A percentile compares a stretch with the other conserved stretches of the same genome.
These are phyloP conservation scores for Erpetoichthys calabaricus DNA, from an alignment of 2,797 vertebrate genomes.

Conservation along the genomic window DNA sequence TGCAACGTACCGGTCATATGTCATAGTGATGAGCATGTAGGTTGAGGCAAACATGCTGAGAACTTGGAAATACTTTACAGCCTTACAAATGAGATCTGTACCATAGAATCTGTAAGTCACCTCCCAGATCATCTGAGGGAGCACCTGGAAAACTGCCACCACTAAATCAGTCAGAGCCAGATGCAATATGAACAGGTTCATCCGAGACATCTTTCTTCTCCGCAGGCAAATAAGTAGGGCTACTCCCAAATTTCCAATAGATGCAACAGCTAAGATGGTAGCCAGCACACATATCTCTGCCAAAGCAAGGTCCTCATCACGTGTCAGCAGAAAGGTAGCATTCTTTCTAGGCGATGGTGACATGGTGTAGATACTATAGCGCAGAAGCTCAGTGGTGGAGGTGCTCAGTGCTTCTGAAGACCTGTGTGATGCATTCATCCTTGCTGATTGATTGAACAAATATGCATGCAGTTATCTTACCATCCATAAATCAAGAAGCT, in stretches of 20 bases:
- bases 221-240: constrained; percentile 52
- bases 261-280: constrained; percentile 54
- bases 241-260: constrained; percentile 61
- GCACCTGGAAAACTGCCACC: constrained; percentile 79
- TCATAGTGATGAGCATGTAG: constrained; percentile 90
- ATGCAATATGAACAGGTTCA: constrained; percentile 82
- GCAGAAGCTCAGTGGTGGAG: too few relatives aligned
- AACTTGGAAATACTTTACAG: constrained; percentile 86
- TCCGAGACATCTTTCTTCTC: constrained; percentile 61
- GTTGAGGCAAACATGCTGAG: constrained; percentile 96
- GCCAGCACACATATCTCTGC: constrained; percentile 69
- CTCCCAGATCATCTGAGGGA: constrained; percentile 89
- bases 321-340: constrained; percentile 18
- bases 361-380: neutral
- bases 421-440: too few relatives aligned
- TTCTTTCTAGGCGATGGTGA: neutral
- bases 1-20: constrained; percentile 83
- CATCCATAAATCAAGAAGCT: too few relatives aligned
- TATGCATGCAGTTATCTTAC: too few relatives aligned
- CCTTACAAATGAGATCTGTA: constrained; percentile 71
- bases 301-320: constrained; percentile 73
- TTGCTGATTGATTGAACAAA: too few relatives aligned
- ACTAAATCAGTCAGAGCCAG: constrained; percentile 73
- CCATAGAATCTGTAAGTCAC: constrained; percentile 80
- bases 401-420: too few relatives aligned